Percentiles rank a stretch among this genome's conserved stretches.
These are phyloP conservation scores for Trachurus trachurus DNA, from an alignment of 2,797 vertebrate species.

Conservation along the genomic window DNA sequence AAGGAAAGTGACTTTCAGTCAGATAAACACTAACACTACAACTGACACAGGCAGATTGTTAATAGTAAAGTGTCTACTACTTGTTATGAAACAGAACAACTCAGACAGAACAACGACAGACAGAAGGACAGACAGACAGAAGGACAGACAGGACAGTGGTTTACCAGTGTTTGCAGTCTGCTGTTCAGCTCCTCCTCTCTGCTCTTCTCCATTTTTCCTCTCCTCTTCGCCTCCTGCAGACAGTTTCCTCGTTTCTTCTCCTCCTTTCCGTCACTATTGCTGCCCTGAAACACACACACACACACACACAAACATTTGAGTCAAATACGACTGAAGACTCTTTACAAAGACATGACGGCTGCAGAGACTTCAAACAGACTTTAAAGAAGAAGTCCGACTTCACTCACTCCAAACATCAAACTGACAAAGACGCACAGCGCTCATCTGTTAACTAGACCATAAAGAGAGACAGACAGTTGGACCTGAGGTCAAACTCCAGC, in stretches of 20 bases:
- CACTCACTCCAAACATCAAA: background rate
- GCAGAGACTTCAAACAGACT: background rate
- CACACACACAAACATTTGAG: constrained; percentile 5
- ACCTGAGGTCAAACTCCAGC: constrained; percentile 14
- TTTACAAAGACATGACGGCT: background rate
- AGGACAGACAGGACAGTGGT: too few relatives aligned
- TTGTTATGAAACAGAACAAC: too few relatives aligned
- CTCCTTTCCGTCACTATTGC: constrained; percentile 29
- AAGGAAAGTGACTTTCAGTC: too few relatives aligned
- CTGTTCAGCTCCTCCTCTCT: constrained; percentile 57
- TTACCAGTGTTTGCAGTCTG: constrained; percentile 60
- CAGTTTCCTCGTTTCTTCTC: constrained; percentile 55
- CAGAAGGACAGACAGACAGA: background rate
- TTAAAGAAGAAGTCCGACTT: background rate
- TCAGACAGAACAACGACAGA: background rate
- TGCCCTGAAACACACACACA: constrained; percentile 23
- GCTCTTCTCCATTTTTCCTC: constrained; percentile 69
- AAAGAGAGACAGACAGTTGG: background rate
- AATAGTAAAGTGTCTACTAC: too few relatives aligned
- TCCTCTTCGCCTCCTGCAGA: constrained; percentile 73
- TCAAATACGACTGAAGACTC: background rate
- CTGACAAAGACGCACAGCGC: background rate
- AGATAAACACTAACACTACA: too few relatives aligned
- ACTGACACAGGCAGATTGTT: too few relatives aligned
- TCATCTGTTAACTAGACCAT: background rate